Percentiles rank a stretch among this genome's conserved stretches.
phyloP scores from a whole-genome alignment of 2,113 vertebrate species.

The Baryphthengus martii region DNA sequence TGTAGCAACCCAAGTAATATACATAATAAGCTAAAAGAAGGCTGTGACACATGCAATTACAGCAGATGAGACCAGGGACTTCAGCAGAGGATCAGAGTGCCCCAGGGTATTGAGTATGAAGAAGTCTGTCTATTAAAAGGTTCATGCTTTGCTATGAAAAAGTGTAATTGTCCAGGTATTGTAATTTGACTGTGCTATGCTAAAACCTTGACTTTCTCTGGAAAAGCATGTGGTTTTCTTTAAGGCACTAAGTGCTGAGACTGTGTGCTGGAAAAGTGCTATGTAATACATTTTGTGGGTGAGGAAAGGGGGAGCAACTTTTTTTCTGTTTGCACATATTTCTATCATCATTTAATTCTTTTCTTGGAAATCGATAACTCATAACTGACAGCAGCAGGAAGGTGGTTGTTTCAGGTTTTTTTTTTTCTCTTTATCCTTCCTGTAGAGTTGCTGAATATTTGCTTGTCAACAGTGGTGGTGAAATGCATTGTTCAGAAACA shows the following conservation, averaged over 20 bases:
- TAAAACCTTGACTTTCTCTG: not conserved
- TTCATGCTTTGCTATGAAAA: constrained; percentile 7
- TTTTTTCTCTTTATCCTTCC: not conserved
- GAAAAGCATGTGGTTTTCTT: not conserved
- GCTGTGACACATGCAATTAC: constrained; percentile 43
- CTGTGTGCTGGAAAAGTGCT: not conserved
- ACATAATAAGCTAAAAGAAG: constrained; percentile 52
- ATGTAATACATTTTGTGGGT: not conserved
- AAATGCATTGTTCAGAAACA: not conserved
- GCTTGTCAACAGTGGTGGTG: not conserved
- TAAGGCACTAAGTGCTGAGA: not conserved
- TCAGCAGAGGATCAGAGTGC: not conserved
- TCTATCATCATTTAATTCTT: not conserved
- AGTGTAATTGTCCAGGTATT: not conserved
- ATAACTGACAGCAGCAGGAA: constrained; percentile 1
- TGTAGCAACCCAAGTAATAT: constrained; percentile 24
- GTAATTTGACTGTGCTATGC: not conserved
- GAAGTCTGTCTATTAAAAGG: constrained; percentile 16
- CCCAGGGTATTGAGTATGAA: constrained; percentile 2
- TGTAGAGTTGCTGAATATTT: not conserved
- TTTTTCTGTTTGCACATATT: not conserved
- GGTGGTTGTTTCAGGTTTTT: not conserved
- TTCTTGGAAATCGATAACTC: not conserved
- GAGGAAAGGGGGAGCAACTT: not conserved
- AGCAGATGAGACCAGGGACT: constrained; percentile 34